A percentile compares a stretch with the other conserved stretches of the same genome.
phyloP scores from a whole-genome alignment of 2,797 vertebrate species.

The Rhynchonycteris naso region DNA sequence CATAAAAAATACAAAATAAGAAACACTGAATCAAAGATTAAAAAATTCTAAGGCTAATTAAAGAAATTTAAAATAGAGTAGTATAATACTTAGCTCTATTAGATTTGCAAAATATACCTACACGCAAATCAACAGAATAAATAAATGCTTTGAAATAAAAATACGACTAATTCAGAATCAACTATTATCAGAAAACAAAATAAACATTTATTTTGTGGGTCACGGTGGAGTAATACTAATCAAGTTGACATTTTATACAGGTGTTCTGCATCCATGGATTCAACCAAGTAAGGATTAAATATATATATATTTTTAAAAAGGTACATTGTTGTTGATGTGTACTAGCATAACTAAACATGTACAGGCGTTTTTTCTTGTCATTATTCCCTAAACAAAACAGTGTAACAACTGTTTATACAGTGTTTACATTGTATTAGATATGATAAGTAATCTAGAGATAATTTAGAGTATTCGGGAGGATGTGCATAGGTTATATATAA shows the following conservation, averaged over 20 bases:
- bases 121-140: background rate
- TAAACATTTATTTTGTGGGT: background rate
- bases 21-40: background rate
- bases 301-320: background rate
- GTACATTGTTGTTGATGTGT: background rate
- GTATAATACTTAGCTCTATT: background rate
- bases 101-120: background rate
- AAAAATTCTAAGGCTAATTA: slow-evolving; percentile 9
- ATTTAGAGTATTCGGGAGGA: background rate
- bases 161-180: background rate
- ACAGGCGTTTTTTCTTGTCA: background rate
- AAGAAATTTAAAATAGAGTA: background rate
- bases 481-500: background rate
- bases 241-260: rapidly evolving
- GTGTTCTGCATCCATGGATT: background rate
- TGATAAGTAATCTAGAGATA: background rate
- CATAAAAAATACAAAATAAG: slow-evolving; percentile 4
- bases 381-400: background rate
- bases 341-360: background rate
- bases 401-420: background rate
- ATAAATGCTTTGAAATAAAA: background rate
- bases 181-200: background rate
- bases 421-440: background rate
- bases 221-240: background rate
- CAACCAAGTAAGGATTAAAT: background rate